Evolutionary conservation across 2,113 vertebrate genomes (phyloP).

Genomic region (Lucifuga dentata): DNA sequence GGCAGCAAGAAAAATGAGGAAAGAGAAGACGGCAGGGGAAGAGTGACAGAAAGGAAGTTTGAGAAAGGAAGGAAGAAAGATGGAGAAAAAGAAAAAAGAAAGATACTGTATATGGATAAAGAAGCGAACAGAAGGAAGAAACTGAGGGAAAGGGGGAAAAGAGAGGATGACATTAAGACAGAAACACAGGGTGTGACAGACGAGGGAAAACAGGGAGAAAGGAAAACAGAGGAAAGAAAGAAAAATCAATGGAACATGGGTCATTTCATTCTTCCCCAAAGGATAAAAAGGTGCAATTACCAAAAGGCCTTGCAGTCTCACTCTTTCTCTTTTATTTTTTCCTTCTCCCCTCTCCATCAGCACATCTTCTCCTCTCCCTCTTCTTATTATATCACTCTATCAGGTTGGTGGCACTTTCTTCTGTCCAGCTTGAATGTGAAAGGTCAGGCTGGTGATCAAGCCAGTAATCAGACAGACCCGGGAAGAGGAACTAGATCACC

Average conservation of each 20-base stretch:
- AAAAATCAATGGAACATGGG: constrained; percentile 10
- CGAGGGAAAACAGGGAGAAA: neutral
- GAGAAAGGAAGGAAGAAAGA: constrained; percentile 14
- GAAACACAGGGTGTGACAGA: constrained; percentile 13
- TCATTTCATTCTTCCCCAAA: constrained; percentile 43
- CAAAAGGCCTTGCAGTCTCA: constrained; percentile 27
- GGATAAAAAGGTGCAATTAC: constrained; percentile 64
- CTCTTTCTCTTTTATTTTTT: constrained; percentile 22
- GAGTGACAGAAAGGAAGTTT: neutral
- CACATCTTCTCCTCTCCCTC: constrained; percentile 28
- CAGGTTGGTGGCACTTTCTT: constrained; percentile 67
- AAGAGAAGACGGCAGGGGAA: neutral
- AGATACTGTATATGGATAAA: too few species aligned
- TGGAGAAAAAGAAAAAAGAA: neutral
- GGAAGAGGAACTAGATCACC: constrained; percentile 72
- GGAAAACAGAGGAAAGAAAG: neutral
- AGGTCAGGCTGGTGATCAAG: constrained; percentile 81
- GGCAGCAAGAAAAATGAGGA: too few species aligned
- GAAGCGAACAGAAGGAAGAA: neutral
- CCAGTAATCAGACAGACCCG: constrained; percentile 82
- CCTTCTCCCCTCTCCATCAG: constrained; percentile 10
- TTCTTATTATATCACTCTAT: constrained; percentile 79
- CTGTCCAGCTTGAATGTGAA: constrained; percentile 78
- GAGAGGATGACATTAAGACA: neutral
- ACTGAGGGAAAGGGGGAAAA: neutral